Conservation (phyloP, 2,113 vertebrate genomes). For the western clawed frog (Xenopus tropicalis) region UCB_Xtro_10.0 CM004446.2:19453501-19454000, state of each 20-base stretch:
- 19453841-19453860: neutral
- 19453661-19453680: constrained; percentile 80
- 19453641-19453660: constrained; percentile 73
- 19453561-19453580: constrained; percentile 95
- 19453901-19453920: no score
- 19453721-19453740: constrained; percentile 33
- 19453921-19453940: no score
- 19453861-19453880: neutral
- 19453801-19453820: neutral
- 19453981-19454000: no score
- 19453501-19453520: constrained; percentile 83
- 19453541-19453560: constrained; percentile 91
- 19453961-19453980: no score
- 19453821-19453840: neutral
- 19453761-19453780: constrained; percentile 13
- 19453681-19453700: constrained; percentile 86
- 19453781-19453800: neutral
- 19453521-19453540: constrained; percentile 82
- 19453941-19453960: no score
- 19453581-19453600: constrained; percentile 73
- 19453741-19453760: constrained; percentile 28
- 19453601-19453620: constrained; percentile 84
- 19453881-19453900: no score
- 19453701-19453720: constrained; percentile 53
- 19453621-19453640: constrained; percentile 77